These are phyloP conservation scores for Thera obeliscata DNA, from an alignment of 2,888 invertebrate species.

Conservation along the genomic window DNA sequence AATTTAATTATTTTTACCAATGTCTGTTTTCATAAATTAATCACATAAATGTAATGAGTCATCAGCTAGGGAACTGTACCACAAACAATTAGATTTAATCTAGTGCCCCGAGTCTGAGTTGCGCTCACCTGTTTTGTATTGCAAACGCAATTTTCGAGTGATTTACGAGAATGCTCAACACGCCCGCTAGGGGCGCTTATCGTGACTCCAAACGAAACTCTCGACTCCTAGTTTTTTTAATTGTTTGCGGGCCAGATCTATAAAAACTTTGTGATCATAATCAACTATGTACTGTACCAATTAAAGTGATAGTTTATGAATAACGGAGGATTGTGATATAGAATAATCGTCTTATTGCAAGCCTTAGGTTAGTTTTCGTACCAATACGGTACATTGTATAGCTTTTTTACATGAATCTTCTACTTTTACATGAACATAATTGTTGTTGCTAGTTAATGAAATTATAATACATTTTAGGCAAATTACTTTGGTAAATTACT, in stretches of 20 bases:
- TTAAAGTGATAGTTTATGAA: slow-evolving; percentile 56
- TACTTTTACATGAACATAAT: slow-evolving; percentile 27
- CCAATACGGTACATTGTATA: slow-evolving; percentile 40
- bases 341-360: slow-evolving; percentile 66
- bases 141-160: too few relatives aligned
- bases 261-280: slow-evolving; percentile 44
- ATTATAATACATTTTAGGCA: neutral
- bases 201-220: neutral
- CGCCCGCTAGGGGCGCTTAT: too few relatives aligned
- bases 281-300: slow-evolving; percentile 52
- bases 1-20: slow-evolving; percentile 45
- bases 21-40: slow-evolving; percentile 21
- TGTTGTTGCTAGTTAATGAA: slow-evolving; percentile 15
- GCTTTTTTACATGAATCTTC: slow-evolving; percentile 38
- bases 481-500: neutral
- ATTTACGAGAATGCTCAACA: too few relatives aligned
- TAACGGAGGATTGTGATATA: slow-evolving; percentile 73
- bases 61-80: neutral
- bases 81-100: neutral
- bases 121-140: too few relatives aligned
- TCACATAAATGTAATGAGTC: slow-evolving; percentile 6
- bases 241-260: slow-evolving; percentile 11
- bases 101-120: too few relatives aligned
- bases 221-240: neutral
- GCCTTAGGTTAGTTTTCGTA: slow-evolving; percentile 42